Conservation (phyloP, 2,797 vertebrate genomes). For the Crocodylus rhombifer region DNA sequence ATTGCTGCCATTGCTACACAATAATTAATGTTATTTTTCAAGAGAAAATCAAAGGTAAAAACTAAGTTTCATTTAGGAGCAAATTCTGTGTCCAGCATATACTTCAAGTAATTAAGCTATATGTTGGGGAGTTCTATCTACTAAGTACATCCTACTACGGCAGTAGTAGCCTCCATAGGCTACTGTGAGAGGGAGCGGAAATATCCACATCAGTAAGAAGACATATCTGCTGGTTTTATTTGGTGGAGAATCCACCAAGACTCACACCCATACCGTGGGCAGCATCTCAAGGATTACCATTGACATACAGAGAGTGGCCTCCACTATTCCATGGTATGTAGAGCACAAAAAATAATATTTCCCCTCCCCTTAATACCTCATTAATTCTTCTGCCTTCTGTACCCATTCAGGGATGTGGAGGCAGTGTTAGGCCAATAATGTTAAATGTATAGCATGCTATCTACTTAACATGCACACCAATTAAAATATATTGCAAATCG, state of each 20-base stretch:
- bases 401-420: not conserved
- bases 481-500: not conserved
- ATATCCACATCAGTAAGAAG: not conserved
- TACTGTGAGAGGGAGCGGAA: too few species aligned
- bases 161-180: too few species aligned
- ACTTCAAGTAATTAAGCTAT: not conserved
- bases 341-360: not conserved
- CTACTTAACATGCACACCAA: not conserved
- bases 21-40: not conserved
- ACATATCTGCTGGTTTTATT: not conserved
- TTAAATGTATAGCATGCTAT: not conserved
- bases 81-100: not conserved
- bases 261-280: not conserved
- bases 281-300: not conserved
- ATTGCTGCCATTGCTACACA: not conserved
- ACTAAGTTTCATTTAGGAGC: not conserved
- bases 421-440: not conserved
- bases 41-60: conserved; percentile 1
- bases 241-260: not conserved
- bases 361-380: too few species aligned
- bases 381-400: not conserved
- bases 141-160: too few species aligned
- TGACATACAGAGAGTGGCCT: not conserved
- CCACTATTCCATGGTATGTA: not conserved
- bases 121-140: too few species aligned